Conservation (phyloP, 37 sponge, comb jelly and placozoan species). For the Halisarca cf. caerulea region DNA sequence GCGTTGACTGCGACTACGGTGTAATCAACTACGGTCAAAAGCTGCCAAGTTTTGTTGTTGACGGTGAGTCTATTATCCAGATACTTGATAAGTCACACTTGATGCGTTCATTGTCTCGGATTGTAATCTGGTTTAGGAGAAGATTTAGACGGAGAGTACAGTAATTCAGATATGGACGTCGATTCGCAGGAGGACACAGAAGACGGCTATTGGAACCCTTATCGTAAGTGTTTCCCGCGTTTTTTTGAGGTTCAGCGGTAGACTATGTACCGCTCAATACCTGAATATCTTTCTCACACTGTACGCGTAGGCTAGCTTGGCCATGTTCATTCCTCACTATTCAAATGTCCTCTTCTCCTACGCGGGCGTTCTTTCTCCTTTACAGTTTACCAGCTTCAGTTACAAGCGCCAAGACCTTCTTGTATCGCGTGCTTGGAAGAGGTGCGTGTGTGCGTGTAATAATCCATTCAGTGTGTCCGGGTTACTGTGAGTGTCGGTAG, state of each 20-base stretch:
- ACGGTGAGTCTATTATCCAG: neutral
- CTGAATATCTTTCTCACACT: no score
- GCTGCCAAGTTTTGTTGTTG: neutral
- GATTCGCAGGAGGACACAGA: constrained; percentile 12
- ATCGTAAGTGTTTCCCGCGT: constrained; percentile 51
- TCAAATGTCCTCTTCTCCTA: no score
- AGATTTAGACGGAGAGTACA: neutral
- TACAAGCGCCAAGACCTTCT: constrained; percentile 57
- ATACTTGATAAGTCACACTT: neutral
- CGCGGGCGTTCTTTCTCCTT: neutral
- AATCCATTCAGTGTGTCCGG: neutral
- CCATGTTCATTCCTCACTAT: no score
- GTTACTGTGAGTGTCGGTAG: no score
- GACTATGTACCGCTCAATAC: neutral
- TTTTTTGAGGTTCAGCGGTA: neutral
- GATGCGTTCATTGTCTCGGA: neutral
- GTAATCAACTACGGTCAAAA: neutral
- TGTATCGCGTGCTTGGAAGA: constrained; percentile 39
- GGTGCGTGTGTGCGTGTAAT: constrained; percentile 6
- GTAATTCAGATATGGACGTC: constrained; percentile 8
- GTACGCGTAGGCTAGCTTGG: no score
- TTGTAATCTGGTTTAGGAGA: neutral
- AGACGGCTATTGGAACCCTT: constrained; percentile 75
- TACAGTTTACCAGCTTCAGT: constrained; percentile 80
- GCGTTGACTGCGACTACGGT: neutral